A percentile compares a stretch with the other conserved stretches of the same genome.
Conservation (phyloP, 2,888 invertebrate species). For the Meiosimyza decipiens region DNA sequence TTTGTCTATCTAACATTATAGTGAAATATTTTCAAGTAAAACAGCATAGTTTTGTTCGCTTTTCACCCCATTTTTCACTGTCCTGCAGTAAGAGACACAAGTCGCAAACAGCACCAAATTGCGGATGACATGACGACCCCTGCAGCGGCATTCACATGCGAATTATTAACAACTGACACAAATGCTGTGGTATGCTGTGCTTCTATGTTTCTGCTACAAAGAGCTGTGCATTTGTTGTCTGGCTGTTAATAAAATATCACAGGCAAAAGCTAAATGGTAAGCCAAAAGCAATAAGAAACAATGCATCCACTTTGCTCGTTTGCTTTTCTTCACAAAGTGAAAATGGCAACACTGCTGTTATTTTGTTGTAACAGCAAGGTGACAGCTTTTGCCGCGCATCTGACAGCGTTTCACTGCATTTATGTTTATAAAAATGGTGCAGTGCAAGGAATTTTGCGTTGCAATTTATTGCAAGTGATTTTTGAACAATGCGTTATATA, state of each 20-base stretch:
- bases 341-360: no score
- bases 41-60: background rate
- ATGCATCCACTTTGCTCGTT: no score
- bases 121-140: background rate
- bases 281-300: background rate
- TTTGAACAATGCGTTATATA: background rate
- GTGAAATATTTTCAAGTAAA: background rate
- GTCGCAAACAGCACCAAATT: background rate
- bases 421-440: background rate
- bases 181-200: background rate
- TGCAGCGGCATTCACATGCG: background rate
- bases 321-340: no score
- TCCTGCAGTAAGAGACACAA: background rate
- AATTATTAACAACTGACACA: constrained; percentile 8
- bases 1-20: no score
- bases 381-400: constrained; percentile 5
- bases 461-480: constrained; percentile 21
- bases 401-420: constrained; percentile 10
- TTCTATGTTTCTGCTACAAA: no score
- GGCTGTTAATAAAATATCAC: constrained; percentile 9
- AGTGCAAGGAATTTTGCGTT: background rate
- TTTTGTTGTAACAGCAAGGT: background rate
- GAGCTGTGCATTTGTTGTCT: no score
- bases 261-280: background rate
- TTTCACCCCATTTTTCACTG: background rate